These are phyloP conservation scores for Rhyacophila evoluta DNA, from an alignment of 2,888 invertebrate genomes.

Conservation along the genomic window DNA sequence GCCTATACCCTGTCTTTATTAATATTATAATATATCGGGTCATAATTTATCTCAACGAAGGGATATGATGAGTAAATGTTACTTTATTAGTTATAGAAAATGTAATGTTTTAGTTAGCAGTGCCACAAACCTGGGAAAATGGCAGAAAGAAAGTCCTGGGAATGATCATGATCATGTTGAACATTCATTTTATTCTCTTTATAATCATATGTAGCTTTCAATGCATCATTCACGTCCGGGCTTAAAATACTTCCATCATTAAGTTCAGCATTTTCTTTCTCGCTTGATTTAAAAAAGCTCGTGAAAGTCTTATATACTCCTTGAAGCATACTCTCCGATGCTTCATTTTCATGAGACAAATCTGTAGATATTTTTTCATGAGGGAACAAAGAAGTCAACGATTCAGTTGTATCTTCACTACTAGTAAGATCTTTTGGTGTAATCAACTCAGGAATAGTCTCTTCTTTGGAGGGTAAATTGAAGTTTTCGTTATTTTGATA, in stretches of 20 bases:
- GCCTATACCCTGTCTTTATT: no score
- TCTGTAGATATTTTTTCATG: neutral
- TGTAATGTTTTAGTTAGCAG: neutral
- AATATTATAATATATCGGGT: no score
- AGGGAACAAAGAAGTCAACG: neutral
- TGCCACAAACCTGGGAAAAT: conserved; percentile 48
- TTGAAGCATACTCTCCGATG: neutral
- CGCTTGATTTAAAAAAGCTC: conserved; percentile 25
- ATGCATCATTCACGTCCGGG: neutral
- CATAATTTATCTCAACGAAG: neutral
- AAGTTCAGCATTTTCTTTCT: neutral
- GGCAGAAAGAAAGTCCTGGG: conserved; percentile 38
- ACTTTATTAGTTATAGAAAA: neutral
- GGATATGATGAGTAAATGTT: neutral
- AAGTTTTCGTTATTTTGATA: neutral
- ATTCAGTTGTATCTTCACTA: neutral
- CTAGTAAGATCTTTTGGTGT: neutral
- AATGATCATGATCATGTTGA: conserved; percentile 5
- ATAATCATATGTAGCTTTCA: neutral
- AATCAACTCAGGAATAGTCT: neutral
- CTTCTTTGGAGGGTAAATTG: neutral
- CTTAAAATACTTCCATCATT: neutral
- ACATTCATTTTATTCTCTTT: conserved; percentile 23
- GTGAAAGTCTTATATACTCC: conserved; percentile 26
- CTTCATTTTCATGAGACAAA: neutral